Evolutionary conservation across 2,797 vertebrate genomes (phyloP).

Genomic region (Nothura maculosa): DNA sequence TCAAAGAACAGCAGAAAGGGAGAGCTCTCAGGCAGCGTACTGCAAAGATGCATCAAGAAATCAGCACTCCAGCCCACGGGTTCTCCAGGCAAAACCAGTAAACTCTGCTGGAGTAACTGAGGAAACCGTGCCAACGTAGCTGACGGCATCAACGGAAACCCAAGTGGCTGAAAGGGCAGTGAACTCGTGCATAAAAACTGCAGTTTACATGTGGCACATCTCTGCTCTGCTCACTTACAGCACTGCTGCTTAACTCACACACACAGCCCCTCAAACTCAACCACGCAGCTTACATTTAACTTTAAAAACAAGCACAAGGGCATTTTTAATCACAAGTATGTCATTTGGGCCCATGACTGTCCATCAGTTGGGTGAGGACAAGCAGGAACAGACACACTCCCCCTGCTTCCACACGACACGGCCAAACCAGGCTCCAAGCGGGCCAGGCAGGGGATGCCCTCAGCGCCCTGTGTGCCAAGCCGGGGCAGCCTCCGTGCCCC

Average conservation of each 20-base stretch:
- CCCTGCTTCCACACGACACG: background rate
- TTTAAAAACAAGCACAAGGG: background rate
- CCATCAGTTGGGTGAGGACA: background rate
- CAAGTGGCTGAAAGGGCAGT: rapidly evolving
- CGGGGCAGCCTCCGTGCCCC: no score
- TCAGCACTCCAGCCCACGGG: rapidly evolving
- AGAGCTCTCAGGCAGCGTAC: no score
- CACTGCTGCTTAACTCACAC: rapidly evolving
- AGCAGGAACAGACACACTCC: no score
- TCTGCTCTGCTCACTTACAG: rapidly evolving
- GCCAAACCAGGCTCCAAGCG: background rate
- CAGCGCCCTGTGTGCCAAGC: no score
- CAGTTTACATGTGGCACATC: rapidly evolving
- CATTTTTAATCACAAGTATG: background rate
- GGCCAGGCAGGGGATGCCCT: background rate
- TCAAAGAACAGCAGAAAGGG: rapidly evolving
- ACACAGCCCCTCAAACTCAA: background rate
- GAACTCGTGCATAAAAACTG: rapidly evolving
- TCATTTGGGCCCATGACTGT: background rate
- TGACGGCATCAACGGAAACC: rapidly evolving
- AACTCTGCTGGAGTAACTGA: rapidly evolving
- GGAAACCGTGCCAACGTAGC: rapidly evolving
- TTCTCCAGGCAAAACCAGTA: rapidly evolving
- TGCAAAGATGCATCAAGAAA: rapidly evolving
- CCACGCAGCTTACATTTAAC: background rate